These are phyloP conservation scores for Camponotus vicinus DNA, from an alignment of 1,140 invertebrate species.

Conservation along the genomic window DNA sequence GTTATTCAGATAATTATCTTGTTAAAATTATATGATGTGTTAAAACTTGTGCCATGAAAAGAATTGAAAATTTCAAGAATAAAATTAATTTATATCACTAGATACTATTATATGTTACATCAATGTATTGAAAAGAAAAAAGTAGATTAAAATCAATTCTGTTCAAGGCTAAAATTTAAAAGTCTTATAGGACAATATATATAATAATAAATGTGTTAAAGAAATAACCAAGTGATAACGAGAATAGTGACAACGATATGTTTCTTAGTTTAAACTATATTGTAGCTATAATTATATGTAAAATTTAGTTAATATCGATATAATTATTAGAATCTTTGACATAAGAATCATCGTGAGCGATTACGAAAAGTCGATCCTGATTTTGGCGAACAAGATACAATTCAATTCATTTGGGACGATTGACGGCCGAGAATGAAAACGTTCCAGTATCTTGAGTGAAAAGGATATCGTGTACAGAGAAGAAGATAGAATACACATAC, in stretches of 20 bases:
- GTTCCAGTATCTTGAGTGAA: conserved; percentile 36
- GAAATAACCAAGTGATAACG: no score
- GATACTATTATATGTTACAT: no score
- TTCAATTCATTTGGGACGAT: conserved; percentile 60
- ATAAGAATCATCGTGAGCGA: conserved; percentile 9
- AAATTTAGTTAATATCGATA: conserved; percentile 6
- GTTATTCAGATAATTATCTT: no score
- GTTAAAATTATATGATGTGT: no score
- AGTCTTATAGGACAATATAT: neutral
- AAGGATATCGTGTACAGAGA: neutral
- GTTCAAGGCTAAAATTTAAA: neutral
- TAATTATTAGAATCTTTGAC: conserved; percentile 28
- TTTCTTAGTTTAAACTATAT: neutral
- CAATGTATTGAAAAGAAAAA: no score
- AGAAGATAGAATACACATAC: conserved; percentile 5
- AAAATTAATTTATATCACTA: no score
- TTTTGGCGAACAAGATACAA: neutral
- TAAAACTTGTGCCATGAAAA: no score
- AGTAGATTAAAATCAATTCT: neutral
- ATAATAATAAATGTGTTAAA: neutral
- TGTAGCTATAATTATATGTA: neutral
- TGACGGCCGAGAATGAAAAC: conserved; percentile 30
- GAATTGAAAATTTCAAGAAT: no score
- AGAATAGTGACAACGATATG: neutral
- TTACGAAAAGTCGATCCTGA: conserved; percentile 26